Conservation (phyloP, 2,888 invertebrate species). For the Cantharis rustica region DNA sequence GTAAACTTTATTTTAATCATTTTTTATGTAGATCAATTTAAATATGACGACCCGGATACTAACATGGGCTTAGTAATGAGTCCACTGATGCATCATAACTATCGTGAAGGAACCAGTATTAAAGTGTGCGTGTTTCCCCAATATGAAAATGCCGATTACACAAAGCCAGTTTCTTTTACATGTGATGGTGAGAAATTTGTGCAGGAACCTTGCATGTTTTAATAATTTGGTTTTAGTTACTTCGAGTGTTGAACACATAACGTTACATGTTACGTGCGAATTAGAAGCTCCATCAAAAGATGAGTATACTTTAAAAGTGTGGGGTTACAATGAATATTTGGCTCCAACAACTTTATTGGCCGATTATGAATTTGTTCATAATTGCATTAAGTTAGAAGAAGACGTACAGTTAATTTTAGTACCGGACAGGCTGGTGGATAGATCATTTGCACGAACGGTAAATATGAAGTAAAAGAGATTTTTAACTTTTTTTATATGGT, state of each 20-base stretch:
- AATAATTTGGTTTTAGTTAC: conserved; percentile 67
- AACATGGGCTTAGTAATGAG: conserved; percentile 91
- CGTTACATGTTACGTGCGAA: conserved; percentile 81
- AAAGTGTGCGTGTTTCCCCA: conserved; percentile 82
- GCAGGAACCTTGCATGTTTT: conserved; percentile 5
- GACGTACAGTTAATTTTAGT: conserved; percentile 76
- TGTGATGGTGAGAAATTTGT: conserved; percentile 76
- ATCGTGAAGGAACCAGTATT: conserved; percentile 80
- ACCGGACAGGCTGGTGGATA: conserved; percentile 69
- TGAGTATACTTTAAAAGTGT: conserved; percentile 72
- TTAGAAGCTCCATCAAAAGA: conserved; percentile 65
- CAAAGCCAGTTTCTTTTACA: conserved; percentile 80
- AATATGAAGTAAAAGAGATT: conserved; percentile 38
- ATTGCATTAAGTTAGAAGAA: conserved; percentile 89
- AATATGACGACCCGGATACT: conserved; percentile 73
- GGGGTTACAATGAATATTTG: conserved; percentile 88
- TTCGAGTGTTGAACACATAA: conserved; percentile 83
- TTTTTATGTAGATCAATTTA: conserved; percentile 67
- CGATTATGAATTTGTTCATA: conserved; percentile 92
- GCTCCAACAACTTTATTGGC: conserved; percentile 81
- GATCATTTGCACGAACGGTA: conserved; percentile 77
- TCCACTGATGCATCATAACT: conserved; percentile 80
- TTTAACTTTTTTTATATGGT: not conserved
- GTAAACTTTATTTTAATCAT: conserved; percentile 1
- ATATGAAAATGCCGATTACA: conserved; percentile 54